Evolutionary conservation across 2,888 invertebrate genomes (phyloP).

Genomic region (Stomorhina lunata): DNA sequence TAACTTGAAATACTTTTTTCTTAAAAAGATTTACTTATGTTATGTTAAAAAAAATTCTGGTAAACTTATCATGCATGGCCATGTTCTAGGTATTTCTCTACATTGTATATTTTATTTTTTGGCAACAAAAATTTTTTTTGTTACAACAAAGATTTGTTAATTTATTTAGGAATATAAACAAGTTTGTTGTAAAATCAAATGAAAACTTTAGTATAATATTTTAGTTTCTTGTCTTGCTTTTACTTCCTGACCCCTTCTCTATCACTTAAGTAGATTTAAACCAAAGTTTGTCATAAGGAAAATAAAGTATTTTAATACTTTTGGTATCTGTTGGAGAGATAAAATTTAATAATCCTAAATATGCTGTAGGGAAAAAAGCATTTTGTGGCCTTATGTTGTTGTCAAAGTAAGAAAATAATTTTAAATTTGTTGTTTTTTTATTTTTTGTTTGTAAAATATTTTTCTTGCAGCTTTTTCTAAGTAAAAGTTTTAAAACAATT

Average conservation of each 20-base stretch:
- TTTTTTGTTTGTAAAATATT: background rate
- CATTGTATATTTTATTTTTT: background rate
- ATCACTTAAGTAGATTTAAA: background rate
- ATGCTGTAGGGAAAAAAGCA: background rate
- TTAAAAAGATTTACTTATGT: background rate
- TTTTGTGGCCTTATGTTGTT: background rate
- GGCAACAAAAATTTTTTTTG: too few relatives aligned
- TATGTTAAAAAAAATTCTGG: too few relatives aligned
- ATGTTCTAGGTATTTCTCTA: background rate
- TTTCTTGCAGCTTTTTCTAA: background rate
- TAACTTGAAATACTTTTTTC: background rate
- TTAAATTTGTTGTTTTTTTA: background rate
- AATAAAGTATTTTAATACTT: background rate
- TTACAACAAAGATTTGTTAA: conserved; percentile 8
- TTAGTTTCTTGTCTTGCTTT: too few relatives aligned
- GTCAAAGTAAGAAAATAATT: background rate
- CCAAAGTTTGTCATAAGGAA: background rate
- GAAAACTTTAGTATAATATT: background rate
- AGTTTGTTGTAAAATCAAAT: background rate
- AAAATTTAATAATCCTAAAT: background rate
- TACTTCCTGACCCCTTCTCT: background rate
- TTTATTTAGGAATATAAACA: conserved; percentile 24
- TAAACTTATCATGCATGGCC: too few relatives aligned
- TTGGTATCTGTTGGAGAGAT: background rate
- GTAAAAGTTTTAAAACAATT: background rate